Conservation (phyloP, 2,888 invertebrate genomes). For the Taphrorychus bicolor region DNA sequence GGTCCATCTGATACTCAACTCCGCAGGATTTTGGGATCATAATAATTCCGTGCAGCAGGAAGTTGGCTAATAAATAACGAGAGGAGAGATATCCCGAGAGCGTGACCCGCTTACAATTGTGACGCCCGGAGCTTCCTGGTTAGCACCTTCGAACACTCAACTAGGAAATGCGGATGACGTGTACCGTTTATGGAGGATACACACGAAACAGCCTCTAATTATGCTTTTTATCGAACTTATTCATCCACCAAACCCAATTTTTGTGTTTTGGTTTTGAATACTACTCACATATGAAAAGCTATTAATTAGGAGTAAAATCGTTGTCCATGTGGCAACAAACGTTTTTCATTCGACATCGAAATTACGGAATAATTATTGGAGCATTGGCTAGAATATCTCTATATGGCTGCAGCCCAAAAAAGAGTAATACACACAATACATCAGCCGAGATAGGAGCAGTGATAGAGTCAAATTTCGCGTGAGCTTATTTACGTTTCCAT, state of each 20-base stretch:
- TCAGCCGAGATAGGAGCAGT: not conserved
- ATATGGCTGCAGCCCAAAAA: not conserved
- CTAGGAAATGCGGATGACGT: not conserved
- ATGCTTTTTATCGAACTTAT: no score
- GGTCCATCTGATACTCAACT: not conserved
- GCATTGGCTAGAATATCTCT: not conserved
- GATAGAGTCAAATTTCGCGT: not conserved
- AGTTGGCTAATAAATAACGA: conserved; percentile 30
- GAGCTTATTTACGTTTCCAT: conserved; percentile 11
- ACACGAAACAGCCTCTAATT: not conserved
- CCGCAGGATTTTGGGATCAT: not conserved
- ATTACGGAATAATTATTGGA: not conserved
- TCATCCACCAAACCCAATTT: no score
- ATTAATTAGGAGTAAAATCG: no score
- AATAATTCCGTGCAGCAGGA: not conserved
- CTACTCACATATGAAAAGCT: no score
- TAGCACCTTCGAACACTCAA: not conserved
- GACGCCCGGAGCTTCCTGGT: conserved; percentile 20
- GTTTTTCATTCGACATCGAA: no score
- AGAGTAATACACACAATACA: conserved; percentile 6
- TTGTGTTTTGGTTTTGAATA: no score
- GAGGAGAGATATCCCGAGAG: conserved; percentile 26
- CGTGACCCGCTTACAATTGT: conserved; percentile 33
- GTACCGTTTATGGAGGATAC: not conserved
- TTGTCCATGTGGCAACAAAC: no score